phyloP scores from a whole-genome alignment of 1,140 invertebrate species.

The Papilio polytes region DNA sequence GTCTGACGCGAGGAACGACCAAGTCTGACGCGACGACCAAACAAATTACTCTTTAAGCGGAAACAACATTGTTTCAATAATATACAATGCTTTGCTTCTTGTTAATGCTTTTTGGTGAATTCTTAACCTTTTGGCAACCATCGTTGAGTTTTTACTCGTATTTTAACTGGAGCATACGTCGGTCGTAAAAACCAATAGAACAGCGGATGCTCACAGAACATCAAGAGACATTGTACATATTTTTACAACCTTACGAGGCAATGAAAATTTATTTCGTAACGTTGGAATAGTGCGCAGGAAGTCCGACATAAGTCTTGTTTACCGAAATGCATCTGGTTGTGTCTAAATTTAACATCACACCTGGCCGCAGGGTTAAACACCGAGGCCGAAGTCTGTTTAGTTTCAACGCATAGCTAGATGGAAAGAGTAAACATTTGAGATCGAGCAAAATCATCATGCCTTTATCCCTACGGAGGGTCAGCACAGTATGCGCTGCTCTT shows the following conservation, averaged over 20 bases:
- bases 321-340: conserved; percentile 42
- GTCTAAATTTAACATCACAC: conserved; percentile 48
- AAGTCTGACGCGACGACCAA: neutral
- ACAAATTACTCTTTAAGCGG: conserved; percentile 5
- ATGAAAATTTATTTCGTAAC: conserved; percentile 13
- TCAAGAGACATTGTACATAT: conserved; percentile 26
- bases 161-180: neutral
- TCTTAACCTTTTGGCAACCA: neutral
- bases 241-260: conserved; percentile 10
- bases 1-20: neutral
- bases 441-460: neutral
- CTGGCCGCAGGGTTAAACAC: conserved; percentile 30
- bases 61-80: neutral
- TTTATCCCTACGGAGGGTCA: too few species aligned
- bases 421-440: neutral
- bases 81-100: neutral
- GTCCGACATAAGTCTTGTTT: conserved; percentile 48
- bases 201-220: neutral
- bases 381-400: conserved; percentile 15
- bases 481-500: too few species aligned
- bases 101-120: neutral
- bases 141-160: neutral
- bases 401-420: conserved; percentile 18
- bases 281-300: conserved; percentile 42
- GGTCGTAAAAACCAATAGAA: neutral